These are phyloP conservation scores for Phyllotis vaccarum DNA, from an alignment of 2,797 vertebrate genomes.

Conservation along the genomic window DNA sequence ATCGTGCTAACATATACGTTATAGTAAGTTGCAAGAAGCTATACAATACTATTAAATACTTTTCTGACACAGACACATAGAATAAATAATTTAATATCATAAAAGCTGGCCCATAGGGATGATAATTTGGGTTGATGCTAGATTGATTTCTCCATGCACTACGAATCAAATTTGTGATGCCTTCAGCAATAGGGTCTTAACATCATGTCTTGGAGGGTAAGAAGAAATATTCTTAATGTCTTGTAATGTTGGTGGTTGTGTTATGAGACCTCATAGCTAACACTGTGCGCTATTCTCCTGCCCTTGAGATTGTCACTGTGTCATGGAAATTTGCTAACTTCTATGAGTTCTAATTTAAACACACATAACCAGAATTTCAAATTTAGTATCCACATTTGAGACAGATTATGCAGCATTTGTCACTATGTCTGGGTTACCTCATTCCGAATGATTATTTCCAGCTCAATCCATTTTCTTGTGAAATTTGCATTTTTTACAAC, in stretches of 20 bases:
- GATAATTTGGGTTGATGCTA: not conserved
- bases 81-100: no score
- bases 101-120: not conserved
- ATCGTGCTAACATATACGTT: not conserved
- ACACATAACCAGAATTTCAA: not conserved
- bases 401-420: not conserved
- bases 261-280: no score
- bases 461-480: not conserved
- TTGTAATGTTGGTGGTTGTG: not conserved
- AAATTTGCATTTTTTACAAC: not conserved
- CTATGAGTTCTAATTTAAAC: not conserved
- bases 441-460: not conserved
- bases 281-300: not conserved
- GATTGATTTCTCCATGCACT: not conserved
- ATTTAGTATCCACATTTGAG: not conserved
- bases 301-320: not conserved
- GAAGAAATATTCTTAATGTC: not conserved
- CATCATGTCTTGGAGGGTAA: no score
- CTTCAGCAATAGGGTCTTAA: not conserved
- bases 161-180: not conserved
- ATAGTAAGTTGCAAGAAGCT: not conserved
- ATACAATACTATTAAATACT: not conserved
- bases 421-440: no score
- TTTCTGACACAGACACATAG: not conserved
- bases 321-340: not conserved